phyloP scores from a whole-genome alignment of 2,113 vertebrate genomes.

The Myrmecophaga tridactyla region DNA sequence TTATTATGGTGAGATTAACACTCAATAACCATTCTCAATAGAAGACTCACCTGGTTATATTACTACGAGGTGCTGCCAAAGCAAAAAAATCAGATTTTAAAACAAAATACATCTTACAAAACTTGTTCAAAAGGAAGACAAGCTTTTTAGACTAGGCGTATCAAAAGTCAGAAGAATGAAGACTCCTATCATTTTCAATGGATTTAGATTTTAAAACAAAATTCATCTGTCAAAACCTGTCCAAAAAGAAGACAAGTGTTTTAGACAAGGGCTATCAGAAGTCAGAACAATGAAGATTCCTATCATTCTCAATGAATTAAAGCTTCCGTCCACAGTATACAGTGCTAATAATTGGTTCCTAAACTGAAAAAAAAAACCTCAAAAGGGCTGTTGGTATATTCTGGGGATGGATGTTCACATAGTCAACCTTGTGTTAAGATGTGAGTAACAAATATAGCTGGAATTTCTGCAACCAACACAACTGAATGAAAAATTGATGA shows the following conservation, averaged over 20 bases:
- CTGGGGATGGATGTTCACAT: neutral
- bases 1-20: conserved; percentile 22
- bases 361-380: neutral
- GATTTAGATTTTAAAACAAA: conserved; percentile 43
- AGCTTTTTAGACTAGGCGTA: neutral
- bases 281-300: neutral
- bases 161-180: conserved; percentile 2
- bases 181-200: neutral
- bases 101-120: conserved; percentile 28
- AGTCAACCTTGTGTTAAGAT: neutral
- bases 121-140: conserved; percentile 14
- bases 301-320: neutral
- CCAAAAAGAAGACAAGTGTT: neutral
- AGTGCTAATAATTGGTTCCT: neutral
- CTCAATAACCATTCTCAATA: conserved; percentile 6
- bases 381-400: neutral
- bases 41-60: neutral
- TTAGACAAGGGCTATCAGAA: neutral
- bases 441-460: neutral
- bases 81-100: conserved; percentile 40
- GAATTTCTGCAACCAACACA: neutral
- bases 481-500: conserved; percentile 25
- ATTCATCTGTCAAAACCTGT: neutral
- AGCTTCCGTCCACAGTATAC: neutral
- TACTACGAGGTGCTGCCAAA: neutral